Evolutionary conservation across 2,888 invertebrate genomes (phyloP).

Genomic region (Cantharis rufa): DNA sequence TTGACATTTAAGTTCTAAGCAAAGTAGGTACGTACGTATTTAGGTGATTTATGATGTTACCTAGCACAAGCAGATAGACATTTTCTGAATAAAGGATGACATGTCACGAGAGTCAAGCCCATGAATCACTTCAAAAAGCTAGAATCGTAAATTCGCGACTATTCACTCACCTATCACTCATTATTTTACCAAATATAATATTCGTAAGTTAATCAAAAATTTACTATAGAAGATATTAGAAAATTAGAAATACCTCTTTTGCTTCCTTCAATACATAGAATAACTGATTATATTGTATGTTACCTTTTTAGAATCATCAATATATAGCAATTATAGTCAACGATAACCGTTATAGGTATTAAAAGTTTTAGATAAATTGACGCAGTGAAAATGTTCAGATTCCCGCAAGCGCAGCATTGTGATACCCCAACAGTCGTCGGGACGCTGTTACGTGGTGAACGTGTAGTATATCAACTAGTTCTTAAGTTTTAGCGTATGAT

Average conservation of each 20-base stretch:
- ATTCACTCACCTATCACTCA: too few relatives aligned
- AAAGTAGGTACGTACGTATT: too few relatives aligned
- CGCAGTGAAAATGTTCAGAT: slow-evolving; percentile 21
- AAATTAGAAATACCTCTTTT: neutral
- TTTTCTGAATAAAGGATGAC: too few relatives aligned
- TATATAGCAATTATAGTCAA: neutral
- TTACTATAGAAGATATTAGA: neutral
- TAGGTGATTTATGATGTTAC: too few relatives aligned
- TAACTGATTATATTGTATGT: neutral
- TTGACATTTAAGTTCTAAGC: too few relatives aligned
- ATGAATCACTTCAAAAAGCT: too few relatives aligned
- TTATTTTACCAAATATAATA: too few relatives aligned
- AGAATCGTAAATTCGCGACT: too few relatives aligned
- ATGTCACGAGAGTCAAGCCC: too few relatives aligned
- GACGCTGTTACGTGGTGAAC: slow-evolving; percentile 35
- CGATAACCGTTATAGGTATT: neutral
- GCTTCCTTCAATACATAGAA: neutral
- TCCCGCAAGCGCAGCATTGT: slow-evolving; percentile 39
- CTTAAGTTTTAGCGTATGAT: neutral
- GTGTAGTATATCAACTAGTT: slow-evolving; percentile 2
- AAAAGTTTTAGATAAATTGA: slow-evolving; percentile 9
- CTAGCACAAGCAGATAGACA: too few relatives aligned
- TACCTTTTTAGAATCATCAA: neutral
- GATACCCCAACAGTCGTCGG: slow-evolving; percentile 39
- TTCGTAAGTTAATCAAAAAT: too few relatives aligned